Conservation (phyloP, 2,113 vertebrate species). For the Alethe castanea region DNA sequence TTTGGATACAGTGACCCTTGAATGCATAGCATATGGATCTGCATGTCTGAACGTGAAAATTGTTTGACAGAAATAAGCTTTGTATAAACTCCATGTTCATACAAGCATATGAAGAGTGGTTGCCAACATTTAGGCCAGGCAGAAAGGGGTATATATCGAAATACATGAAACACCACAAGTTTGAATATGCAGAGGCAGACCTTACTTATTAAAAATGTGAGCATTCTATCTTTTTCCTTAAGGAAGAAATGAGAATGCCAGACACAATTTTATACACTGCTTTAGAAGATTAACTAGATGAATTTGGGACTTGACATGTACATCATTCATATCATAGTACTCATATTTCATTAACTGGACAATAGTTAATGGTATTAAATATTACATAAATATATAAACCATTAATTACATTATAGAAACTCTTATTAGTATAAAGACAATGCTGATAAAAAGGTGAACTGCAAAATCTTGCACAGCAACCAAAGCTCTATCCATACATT, state of each 20-base stretch:
- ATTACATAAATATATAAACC: not conserved
- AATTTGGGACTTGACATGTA: not conserved
- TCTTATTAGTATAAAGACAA: not conserved
- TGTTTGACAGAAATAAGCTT: not conserved
- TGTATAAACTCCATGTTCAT: not conserved
- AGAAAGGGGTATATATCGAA: not conserved
- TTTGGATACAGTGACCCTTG: not conserved
- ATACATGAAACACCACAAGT: not conserved
- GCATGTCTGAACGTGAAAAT: not conserved
- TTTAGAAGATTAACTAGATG: not conserved
- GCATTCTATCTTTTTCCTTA: not conserved
- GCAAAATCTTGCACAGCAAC: not conserved
- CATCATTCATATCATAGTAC: not conserved
- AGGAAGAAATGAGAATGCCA: not conserved
- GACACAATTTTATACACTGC: not conserved
- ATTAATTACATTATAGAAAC: not conserved
- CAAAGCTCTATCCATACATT: not conserved
- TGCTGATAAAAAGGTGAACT: not conserved
- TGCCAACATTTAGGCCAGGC: not conserved
- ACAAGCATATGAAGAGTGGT: not conserved
- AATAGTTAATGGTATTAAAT: not conserved
- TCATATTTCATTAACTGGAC: not conserved
- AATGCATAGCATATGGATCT: not conserved
- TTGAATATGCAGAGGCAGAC: not conserved
- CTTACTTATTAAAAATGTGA: not conserved